A percentile compares a stretch with the other conserved stretches of the same genome.
Conservation (phyloP, 2,113 vertebrate genomes). For the Gadus macrocephalus region DNA sequence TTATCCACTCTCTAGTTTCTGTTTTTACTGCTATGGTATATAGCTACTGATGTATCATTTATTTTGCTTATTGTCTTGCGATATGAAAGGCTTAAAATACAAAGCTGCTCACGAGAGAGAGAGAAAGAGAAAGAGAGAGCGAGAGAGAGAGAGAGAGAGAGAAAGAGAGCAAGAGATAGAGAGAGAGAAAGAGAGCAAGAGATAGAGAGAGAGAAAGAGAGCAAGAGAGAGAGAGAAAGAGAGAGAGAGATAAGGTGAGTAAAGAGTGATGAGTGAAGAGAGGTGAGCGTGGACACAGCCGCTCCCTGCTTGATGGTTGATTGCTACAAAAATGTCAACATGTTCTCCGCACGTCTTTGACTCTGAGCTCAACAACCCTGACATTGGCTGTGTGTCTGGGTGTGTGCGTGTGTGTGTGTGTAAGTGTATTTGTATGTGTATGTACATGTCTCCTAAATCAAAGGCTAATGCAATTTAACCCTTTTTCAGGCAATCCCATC, state of each 20-base stretch:
- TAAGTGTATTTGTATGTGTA: constrained; percentile 12
- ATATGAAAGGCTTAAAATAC: background rate
- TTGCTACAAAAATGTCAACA: constrained; percentile 75
- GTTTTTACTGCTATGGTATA: no score
- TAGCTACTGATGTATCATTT: no score
- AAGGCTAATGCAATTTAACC: constrained; percentile 60
- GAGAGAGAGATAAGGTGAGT: constrained; percentile 59
- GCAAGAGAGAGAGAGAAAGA: constrained; percentile 3
- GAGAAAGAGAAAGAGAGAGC: background rate
- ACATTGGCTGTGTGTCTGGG: constrained; percentile 8
- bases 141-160: constrained; percentile 35
- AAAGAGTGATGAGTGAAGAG: constrained; percentile 69
- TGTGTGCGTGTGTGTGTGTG: constrained; percentile 11
- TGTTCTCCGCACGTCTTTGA: constrained; percentile 64
- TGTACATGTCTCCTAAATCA: constrained; percentile 15
- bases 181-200: no score
- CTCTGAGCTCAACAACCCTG: constrained; percentile 38
- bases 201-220: no score
- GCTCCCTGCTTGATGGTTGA: constrained; percentile 71
- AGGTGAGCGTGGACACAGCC: constrained; percentile 59
- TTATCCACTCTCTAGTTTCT: no score
- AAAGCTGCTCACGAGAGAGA: background rate
- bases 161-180: background rate
- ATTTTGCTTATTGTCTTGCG: no score
- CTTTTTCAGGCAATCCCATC: constrained; percentile 1